phyloP scores from a whole-genome alignment of 2,797 vertebrate genomes.

The Phylloscopus collybita region DNA sequence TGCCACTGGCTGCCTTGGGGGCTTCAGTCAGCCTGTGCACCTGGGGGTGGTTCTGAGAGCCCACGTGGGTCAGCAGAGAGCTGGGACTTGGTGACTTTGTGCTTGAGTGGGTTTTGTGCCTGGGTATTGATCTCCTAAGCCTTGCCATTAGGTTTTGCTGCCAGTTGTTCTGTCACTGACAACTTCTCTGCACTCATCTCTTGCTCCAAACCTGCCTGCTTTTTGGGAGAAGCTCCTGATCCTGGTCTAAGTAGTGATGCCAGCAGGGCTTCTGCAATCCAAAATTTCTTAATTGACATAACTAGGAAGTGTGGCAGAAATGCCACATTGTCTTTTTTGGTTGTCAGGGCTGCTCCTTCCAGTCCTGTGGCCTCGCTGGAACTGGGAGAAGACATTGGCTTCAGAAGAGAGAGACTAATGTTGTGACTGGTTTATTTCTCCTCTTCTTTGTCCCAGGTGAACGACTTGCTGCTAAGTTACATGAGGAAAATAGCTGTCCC shows the following conservation, averaged over 20 bases:
- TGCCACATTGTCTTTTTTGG: accelerated
- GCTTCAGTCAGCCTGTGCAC: neutral
- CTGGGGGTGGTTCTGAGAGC: neutral
- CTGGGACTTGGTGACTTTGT: accelerated
- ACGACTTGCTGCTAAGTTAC: conserved; percentile 70
- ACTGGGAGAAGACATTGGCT: neutral
- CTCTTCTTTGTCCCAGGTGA: conserved; percentile 75
- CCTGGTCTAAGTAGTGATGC: neutral
- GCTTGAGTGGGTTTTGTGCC: neutral
- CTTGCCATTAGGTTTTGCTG: neutral
- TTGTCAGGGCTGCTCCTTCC: neutral
- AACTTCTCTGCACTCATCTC: accelerated
- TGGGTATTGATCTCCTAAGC: neutral
- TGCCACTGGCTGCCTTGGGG: neutral
- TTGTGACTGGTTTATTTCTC: neutral
- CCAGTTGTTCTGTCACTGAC: neutral
- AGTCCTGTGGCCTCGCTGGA: accelerated
- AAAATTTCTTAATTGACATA: neutral
- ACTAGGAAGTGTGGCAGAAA: neutral
- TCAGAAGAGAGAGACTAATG: neutral
- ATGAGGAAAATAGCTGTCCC: conserved; percentile 54
- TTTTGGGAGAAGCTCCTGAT: neutral
- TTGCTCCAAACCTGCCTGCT: neutral
- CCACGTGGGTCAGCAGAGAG: neutral
- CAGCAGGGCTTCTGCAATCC: neutral